phyloP scores from a whole-genome alignment of 2,113 vertebrate genomes.

The Thunnus maccoyii region DNA sequence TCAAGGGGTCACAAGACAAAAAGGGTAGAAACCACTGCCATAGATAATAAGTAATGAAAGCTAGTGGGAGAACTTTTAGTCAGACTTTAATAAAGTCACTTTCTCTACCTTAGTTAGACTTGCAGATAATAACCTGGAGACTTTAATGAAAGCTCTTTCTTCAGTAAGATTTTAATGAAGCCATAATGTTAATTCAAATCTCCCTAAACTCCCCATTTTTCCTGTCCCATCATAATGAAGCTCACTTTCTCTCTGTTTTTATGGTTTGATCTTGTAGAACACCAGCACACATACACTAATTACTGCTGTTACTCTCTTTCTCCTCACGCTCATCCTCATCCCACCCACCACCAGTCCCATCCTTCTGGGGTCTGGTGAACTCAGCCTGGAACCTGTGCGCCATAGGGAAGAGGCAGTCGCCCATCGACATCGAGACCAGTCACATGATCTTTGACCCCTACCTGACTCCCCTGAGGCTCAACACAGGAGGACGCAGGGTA shows the following conservation, averaged over 20 bases:
- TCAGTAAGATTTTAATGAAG: constrained; percentile 50
- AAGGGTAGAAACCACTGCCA: background rate
- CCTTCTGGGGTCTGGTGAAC: constrained; percentile 99
- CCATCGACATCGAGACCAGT: constrained; percentile 98
- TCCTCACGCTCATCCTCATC: background rate
- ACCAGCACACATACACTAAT: background rate
- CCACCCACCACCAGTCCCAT: constrained; percentile 91
- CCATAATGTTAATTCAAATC: constrained; percentile 55
- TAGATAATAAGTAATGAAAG: background rate
- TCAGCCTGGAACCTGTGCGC: constrained; percentile 99
- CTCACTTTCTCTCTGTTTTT: constrained; percentile 32
- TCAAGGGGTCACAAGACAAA: background rate
- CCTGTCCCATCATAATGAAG: constrained; percentile 46
- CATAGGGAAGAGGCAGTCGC: constrained; percentile 97
- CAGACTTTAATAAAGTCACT: constrained; percentile 31
- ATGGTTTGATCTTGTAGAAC: constrained; percentile 29
- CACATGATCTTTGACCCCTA: constrained; percentile 99
- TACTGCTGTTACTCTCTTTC: background rate
- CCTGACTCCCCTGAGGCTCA: constrained; percentile 94
- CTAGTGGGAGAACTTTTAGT: constrained; percentile 16
- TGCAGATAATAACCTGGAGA: constrained; percentile 53
- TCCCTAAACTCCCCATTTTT: constrained; percentile 43
- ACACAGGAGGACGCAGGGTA: constrained; percentile 98
- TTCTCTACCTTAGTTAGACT: constrained; percentile 29
- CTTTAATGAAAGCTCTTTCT: constrained; percentile 55